Percentiles rank a stretch among this genome's conserved stretches.
phyloP scores from a whole-genome alignment of 2,797 vertebrate species.

The Tragelaphus eurycerus region DNA sequence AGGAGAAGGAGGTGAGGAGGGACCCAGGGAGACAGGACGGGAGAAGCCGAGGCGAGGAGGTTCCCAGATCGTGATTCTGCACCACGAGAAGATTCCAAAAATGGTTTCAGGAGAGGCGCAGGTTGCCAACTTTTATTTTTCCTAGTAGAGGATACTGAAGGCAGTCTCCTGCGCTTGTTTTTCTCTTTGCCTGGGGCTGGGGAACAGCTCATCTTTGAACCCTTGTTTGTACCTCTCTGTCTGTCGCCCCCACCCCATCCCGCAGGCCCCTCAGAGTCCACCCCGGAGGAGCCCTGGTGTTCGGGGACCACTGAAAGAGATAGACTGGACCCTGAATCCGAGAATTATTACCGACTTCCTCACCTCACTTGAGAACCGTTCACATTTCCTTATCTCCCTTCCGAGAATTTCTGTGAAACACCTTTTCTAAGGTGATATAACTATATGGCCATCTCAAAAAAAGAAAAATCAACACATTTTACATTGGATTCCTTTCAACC shows the following conservation, averaged over 20 bases:
- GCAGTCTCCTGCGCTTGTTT: neutral
- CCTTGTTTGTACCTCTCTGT: neutral
- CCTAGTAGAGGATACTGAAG: neutral
- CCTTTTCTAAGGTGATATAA: slow-evolving; percentile 13
- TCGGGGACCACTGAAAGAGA: neutral
- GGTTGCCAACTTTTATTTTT: neutral
- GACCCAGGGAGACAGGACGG: neutral
- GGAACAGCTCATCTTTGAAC: neutral
- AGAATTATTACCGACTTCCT: neutral
- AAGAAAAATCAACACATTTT: neutral
- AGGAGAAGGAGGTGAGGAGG: neutral
- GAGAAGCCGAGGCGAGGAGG: neutral
- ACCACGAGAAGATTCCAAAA: neutral
- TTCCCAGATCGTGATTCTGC: neutral
- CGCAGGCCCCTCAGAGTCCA: neutral
- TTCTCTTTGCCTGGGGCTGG: neutral
- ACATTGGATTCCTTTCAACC: neutral
- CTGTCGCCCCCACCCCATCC: neutral
- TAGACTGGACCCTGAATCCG: neutral
- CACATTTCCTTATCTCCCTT: slow-evolving; percentile 23
- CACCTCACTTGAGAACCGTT: neutral
- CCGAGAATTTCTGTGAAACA: slow-evolving; percentile 43
- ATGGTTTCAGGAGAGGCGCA: neutral
- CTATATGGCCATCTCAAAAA: neutral
- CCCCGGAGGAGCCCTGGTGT: neutral